Percentiles rank a stretch among this genome's conserved stretches.
phyloP scores from a whole-genome alignment of 2,888 invertebrate species.

The Andrena chrysosceles region DNA sequence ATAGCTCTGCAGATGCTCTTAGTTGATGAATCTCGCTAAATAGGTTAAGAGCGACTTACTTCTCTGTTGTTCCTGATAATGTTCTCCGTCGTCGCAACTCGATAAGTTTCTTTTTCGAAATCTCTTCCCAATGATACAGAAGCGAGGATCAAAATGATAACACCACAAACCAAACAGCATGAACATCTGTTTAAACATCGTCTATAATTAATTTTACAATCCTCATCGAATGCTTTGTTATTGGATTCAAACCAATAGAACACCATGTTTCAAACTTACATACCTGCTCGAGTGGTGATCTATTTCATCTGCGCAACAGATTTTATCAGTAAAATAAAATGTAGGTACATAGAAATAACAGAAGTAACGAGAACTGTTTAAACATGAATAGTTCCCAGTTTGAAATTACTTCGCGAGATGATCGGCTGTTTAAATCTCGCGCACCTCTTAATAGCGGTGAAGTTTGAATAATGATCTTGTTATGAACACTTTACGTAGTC shows the following conservation, averaged over 20 bases:
- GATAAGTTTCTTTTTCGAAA: constrained; percentile 17
- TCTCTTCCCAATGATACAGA: neutral
- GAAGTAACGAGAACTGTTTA: constrained; percentile 28
- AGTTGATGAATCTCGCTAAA: constrained; percentile 34
- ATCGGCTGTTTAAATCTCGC: constrained; percentile 39
- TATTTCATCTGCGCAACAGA: too few species aligned
- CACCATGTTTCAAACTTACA: too few species aligned
- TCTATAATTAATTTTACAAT: too few species aligned
- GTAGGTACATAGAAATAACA: neutral
- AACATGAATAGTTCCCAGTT: neutral
- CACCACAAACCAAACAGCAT: neutral
- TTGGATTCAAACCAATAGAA: too few species aligned
- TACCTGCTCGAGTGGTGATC: too few species aligned
- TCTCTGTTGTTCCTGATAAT: constrained; percentile 38
- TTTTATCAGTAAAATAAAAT: too few species aligned
- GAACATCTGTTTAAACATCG: too few species aligned
- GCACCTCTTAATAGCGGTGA: constrained; percentile 53
- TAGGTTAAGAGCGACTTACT: constrained; percentile 48
- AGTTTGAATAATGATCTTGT: constrained; percentile 78
- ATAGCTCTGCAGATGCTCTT: constrained; percentile 21
- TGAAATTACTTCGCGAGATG: constrained; percentile 36
- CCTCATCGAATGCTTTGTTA: too few species aligned
- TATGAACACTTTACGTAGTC: constrained; percentile 70
- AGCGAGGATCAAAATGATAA: neutral
- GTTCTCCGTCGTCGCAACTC: constrained; percentile 19